Percentiles rank a stretch among this genome's conserved stretches.
Evolutionary conservation across 1,140 invertebrate species (phyloP).

Genomic region (Drosophila nikananu): DNA sequence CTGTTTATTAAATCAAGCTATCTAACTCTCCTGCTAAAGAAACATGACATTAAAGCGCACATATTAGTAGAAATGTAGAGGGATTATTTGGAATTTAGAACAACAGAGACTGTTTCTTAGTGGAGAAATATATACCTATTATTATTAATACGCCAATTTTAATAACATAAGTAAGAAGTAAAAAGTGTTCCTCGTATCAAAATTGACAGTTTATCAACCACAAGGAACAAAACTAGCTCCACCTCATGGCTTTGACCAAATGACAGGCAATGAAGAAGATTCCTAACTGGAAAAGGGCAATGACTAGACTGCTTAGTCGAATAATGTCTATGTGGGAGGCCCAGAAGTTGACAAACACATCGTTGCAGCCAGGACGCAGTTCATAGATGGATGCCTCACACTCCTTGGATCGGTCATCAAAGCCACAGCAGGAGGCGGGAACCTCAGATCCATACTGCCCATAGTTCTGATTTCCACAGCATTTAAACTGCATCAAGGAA

Average conservation of each 20-base stretch:
- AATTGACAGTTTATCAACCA: not conserved
- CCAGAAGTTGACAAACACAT: conserved; percentile 84
- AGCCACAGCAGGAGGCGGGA: conserved; percentile 85
- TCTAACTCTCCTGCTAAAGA: not conserved
- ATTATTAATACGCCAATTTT: too few relatives aligned
- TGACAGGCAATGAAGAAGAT: conserved; percentile 70
- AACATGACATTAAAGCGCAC: not conserved
- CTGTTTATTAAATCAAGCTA: not conserved
- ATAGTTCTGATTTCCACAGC: conserved; percentile 87
- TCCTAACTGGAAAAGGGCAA: conserved; percentile 86
- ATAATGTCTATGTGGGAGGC: conserved; percentile 86
- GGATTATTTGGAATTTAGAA: not conserved
- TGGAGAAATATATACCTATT: too few relatives aligned
- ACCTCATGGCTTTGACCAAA: conserved; percentile 87
- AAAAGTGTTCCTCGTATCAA: not conserved
- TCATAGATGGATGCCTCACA: conserved; percentile 66
- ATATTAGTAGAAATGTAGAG: not conserved
- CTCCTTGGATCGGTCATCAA: conserved; percentile 59
- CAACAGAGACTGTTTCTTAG: too few relatives aligned
- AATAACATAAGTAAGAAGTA: not conserved
- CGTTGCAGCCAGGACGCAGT: conserved; percentile 83
- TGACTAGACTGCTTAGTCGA: conserved; percentile 88
- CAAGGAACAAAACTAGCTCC: not conserved
- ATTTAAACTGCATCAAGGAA: conserved; percentile 86
- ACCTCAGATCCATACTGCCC: conserved; percentile 83